These are phyloP conservation scores for Polypterus senegalus DNA, from an alignment of 2,113 vertebrate species.

Conservation along the genomic window DNA sequence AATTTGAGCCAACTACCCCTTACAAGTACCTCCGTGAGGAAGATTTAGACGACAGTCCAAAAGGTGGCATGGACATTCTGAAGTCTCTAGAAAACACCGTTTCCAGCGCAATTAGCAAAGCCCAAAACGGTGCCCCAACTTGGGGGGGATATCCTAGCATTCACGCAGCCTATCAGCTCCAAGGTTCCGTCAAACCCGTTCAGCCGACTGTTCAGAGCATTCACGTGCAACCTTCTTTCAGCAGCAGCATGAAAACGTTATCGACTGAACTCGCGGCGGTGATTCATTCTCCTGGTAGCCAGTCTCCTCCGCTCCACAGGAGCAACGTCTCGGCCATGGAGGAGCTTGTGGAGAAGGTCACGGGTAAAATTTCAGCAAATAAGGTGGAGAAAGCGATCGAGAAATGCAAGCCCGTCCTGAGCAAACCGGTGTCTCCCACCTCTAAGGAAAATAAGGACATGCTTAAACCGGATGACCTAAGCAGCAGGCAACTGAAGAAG, in stretches of 20 bases:
- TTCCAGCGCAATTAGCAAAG: slow-evolving; percentile 93
- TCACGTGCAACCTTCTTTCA: slow-evolving; percentile 76
- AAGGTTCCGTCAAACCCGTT: slow-evolving; percentile 68
- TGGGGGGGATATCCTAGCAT: slow-evolving; percentile 98
- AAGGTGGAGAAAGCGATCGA: slow-evolving; percentile 67
- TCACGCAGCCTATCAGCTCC: slow-evolving; percentile 94
- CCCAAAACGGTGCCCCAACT: slow-evolving; percentile 89
- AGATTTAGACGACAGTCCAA: slow-evolving; percentile 85
- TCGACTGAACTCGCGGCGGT: slow-evolving; percentile 59
- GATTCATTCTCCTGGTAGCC: slow-evolving; percentile 68
- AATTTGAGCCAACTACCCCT: slow-evolving; percentile 59
- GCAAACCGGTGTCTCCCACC: slow-evolving; percentile 56
- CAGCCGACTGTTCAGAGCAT: slow-evolving; percentile 65
- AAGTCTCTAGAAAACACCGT: slow-evolving; percentile 96
- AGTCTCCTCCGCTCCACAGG: slow-evolving; percentile 74
- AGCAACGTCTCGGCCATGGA: slow-evolving; percentile 96
- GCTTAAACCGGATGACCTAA: slow-evolving; percentile 50
- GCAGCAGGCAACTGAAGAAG: slow-evolving; percentile 46
- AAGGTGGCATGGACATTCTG: slow-evolving; percentile 84
- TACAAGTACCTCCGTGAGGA: slow-evolving; percentile 92
- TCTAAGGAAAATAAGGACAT: slow-evolving; percentile 71
- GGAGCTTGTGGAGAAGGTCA: slow-evolving; percentile 92
- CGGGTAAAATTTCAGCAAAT: slow-evolving; percentile 73
- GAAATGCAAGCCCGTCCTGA: slow-evolving; percentile 48
- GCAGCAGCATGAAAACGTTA: slow-evolving; percentile 60